Evolutionary conservation across 2,113 vertebrate genomes (phyloP).

Genomic region (Camelus dromedarius): DNA sequence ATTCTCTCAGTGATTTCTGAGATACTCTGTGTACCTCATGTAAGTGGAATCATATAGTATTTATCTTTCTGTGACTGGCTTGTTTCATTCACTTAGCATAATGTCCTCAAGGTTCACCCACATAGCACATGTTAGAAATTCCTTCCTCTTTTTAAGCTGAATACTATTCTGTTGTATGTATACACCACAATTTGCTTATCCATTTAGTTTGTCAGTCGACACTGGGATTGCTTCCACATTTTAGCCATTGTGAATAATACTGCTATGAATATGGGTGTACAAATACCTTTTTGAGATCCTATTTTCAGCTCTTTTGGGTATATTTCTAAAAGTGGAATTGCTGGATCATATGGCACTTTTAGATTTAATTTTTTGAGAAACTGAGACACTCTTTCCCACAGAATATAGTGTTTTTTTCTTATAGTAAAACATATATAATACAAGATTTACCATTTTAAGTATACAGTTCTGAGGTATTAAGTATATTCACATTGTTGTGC

Average conservation of each 20-base stretch:
- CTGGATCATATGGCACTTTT: neutral
- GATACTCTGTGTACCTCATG: neutral
- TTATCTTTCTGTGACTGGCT: neutral
- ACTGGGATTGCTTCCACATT: neutral
- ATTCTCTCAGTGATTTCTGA: constrained; percentile 11
- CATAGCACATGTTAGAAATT: neutral
- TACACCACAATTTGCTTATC: neutral
- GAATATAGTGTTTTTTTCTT: neutral
- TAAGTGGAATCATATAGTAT: neutral
- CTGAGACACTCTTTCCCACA: neutral
- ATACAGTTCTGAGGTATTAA: neutral
- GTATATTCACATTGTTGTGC: neutral
- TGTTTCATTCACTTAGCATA: neutral
- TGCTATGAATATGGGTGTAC: neutral
- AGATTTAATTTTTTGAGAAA: constrained; percentile 14
- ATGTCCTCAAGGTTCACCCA: neutral
- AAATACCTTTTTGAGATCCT: neutral
- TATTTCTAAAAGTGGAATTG: neutral
- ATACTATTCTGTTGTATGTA: neutral
- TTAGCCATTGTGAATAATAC: neutral
- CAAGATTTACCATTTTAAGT: neutral
- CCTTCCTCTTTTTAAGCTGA: neutral
- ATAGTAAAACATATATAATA: neutral
- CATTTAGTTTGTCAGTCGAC: neutral
- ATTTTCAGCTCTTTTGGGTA: neutral